Conservation (phyloP, 2,113 vertebrate species). For the Pelvicachromis taeniatus region DNA sequence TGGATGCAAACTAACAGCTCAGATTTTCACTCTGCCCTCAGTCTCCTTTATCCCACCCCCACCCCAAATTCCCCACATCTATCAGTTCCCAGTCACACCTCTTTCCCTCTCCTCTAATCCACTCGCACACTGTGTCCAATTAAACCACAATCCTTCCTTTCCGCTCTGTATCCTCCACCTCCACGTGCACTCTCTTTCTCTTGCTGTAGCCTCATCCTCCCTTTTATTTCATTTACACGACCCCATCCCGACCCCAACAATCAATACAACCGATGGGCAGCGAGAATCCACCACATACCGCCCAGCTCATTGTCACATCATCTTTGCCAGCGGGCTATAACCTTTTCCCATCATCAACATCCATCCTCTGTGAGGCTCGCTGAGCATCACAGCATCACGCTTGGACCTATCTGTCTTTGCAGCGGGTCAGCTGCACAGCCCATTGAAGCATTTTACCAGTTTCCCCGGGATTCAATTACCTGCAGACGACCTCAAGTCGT, state of each 20-base stretch:
- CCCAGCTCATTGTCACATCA: conserved; percentile 46
- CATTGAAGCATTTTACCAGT: conserved; percentile 33
- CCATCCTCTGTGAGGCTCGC: conserved; percentile 4
- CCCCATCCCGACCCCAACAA: not conserved
- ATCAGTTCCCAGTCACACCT: too few species aligned
- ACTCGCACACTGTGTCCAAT: not conserved
- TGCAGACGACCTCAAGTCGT: conserved; percentile 37
- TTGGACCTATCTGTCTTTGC: conserved; percentile 24
- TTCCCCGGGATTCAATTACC: conserved; percentile 44
- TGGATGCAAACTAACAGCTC: conserved; percentile 25
- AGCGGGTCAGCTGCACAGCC: conserved; percentile 1
- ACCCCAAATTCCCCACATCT: not conserved
- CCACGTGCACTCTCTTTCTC: not conserved
- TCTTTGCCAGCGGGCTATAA: conserved; percentile 34
- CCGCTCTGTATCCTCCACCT: not conserved
- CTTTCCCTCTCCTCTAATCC: not conserved
- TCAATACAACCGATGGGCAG: conserved; percentile 50
- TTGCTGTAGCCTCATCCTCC: not conserved
- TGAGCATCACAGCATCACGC: not conserved
- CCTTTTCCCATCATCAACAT: conserved; percentile 20
- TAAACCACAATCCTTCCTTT: not conserved
- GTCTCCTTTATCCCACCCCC: not conserved
- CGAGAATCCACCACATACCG: not conserved
- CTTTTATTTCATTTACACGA: not conserved
- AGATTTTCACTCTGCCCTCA: not conserved